Percentiles rank a stretch among this genome's conserved stretches.
Evolutionary conservation across 2,797 vertebrate species (phyloP).

Genomic region (Sebastes variabilis): DNA sequence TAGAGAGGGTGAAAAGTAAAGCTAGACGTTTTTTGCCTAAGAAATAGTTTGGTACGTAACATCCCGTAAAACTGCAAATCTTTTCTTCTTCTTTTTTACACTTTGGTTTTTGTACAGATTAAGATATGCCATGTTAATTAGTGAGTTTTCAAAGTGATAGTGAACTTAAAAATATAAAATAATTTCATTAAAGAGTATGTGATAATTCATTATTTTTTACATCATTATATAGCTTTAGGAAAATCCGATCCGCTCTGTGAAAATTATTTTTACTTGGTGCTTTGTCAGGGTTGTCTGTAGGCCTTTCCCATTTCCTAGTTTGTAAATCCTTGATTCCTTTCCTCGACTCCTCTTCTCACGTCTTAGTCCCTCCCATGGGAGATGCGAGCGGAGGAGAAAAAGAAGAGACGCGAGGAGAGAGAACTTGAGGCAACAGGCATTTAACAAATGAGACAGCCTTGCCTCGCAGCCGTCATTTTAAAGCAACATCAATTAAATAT

Average conservation of each 20-base stretch:
- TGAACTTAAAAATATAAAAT: not conserved
- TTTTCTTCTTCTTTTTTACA: too few relatives aligned
- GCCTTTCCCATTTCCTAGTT: not conserved
- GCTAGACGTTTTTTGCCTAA: too few relatives aligned
- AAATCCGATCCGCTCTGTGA: rapidly evolving
- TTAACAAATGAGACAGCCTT: not conserved
- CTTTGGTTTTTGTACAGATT: too few relatives aligned
- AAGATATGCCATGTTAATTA: not conserved
- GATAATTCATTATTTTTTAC: rapidly evolving
- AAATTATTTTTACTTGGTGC: not conserved
- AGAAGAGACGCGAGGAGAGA: not conserved
- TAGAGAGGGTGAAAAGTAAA: too few relatives aligned
- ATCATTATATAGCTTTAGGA: not conserved
- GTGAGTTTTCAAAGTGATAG: not conserved
- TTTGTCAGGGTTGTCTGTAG: not conserved
- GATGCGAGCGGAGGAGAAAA: not conserved
- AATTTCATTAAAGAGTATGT: not conserved
- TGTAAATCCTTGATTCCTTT: not conserved
- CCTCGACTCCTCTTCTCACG: not conserved
- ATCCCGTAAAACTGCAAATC: too few relatives aligned
- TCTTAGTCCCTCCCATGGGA: not conserved
- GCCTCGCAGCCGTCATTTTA: not conserved
- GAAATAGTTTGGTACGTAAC: too few relatives aligned
- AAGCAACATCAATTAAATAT: not conserved
- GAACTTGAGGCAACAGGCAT: not conserved